Evolutionary conservation across 2,113 vertebrate genomes (phyloP), one percentile per base, ranked within the genome.

Genomic region (Phaethon lepturus): DNA sequence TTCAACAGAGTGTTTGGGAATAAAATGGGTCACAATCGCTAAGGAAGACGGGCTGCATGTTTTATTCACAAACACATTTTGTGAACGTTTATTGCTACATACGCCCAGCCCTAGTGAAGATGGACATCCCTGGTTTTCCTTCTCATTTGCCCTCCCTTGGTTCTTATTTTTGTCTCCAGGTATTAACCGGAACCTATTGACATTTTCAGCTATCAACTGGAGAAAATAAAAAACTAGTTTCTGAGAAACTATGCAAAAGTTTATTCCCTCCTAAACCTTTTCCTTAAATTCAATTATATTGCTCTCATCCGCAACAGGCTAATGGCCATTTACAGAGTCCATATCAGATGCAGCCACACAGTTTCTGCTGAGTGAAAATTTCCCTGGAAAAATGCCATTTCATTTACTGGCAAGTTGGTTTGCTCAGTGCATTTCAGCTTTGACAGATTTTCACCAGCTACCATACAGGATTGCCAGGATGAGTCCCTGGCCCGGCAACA

Each of bases 31-130:
- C 95, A 95, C 93, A 90, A 85, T 86, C 3, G 6, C 97, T 73
- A 55, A 87, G 93, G 84, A 97, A 95, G 93, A 80, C 91, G 93
- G 89, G 63, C 81, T 63, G 71, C 93, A 97, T 95, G 94, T 95
- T 96, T 95, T 96, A 97, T 95, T 96, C 93, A 97, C 89, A 85
- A 95, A 84, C 94, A 74, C 96, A 90, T 93, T 96, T 96, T 97
- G 95, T 95, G 94, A 97, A 86, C 50, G 10, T 90, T 96, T 95
- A 96, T 79, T 88, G 87, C 93, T 95, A 92, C 83, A 76, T 50
- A 64, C 17, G 0, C 69, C 76, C 80, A 62, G 93, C 80, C 89
- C 73, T 89, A 94, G 89, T 90, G 89, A 97, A 95, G 95, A 91
- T 91, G 96, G 91, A 93, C 93, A 95, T 93, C 59, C 53, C 71